phyloP scores from a whole-genome alignment of 2,797 vertebrate genomes.

The Anabas testudineus region DNA sequence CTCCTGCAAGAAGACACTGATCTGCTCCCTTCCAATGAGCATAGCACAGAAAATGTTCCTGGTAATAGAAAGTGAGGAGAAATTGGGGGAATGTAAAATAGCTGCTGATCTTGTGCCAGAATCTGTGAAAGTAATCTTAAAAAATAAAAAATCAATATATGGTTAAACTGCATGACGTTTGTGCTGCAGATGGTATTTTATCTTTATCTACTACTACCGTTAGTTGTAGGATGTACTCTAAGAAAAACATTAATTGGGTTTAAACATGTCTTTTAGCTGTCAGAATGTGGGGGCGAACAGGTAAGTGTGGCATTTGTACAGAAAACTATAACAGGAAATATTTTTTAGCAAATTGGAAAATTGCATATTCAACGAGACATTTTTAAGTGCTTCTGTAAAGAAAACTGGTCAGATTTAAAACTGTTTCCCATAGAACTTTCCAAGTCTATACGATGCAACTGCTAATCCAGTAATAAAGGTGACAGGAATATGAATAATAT shows the following conservation, averaged over 20 bases:
- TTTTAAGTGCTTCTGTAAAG: constrained; percentile 3
- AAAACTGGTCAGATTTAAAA: constrained; percentile 8
- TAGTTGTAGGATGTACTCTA: background rate
- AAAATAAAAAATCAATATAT: constrained; percentile 19
- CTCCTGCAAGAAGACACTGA: background rate
- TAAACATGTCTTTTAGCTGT: constrained; percentile 23
- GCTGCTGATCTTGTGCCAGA: constrained; percentile 12
- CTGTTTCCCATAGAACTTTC: constrained; percentile 19
- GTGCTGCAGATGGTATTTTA: constrained; percentile 17
- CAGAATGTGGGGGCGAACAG: background rate
- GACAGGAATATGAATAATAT: constrained; percentile 52
- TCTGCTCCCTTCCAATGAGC: background rate
- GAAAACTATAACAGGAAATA: constrained; percentile 7
- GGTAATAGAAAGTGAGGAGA: constrained; percentile 3
- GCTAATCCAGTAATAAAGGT: constrained; percentile 49
- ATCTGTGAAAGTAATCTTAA: constrained; percentile 20
- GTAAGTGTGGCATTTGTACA: constrained; percentile 11
- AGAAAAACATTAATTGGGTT: constrained; percentile 11
- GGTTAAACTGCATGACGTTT: constrained; percentile 2
- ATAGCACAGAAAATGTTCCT: background rate
- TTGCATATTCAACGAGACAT: background rate
- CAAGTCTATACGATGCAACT: constrained; percentile 23
- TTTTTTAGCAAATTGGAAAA: constrained; percentile 8
- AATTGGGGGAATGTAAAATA: constrained; percentile 19
- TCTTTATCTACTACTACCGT: constrained; percentile 20